Base-by-base conservation (phyloP, 2,113 vertebrate species). In the Paradoxurus hermaphroditus region DNA sequence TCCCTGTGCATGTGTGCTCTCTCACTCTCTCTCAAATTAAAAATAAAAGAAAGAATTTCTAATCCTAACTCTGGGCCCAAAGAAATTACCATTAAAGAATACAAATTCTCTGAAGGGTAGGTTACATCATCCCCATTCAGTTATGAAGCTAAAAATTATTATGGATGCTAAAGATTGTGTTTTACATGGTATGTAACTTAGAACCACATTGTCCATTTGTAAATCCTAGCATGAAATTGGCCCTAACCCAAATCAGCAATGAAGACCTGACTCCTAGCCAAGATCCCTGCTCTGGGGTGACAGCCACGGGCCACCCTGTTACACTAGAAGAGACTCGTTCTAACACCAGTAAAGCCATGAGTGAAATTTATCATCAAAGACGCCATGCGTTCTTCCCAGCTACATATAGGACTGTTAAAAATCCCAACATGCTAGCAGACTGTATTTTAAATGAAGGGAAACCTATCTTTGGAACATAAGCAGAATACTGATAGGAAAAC, bases 221-320 rank as follows among this genome's bases (percentile, higher is more conserved):
- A 97, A 86, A 89, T 29, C 56, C 15, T 41, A 56, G 49, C 59
- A 63, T 75, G 34, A 86, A 78, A 25, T 39, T 96, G 96, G n/a
- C 88, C 46, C 79, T 46, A 39, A 62, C 87, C 83, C 36, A 85
- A 63, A 53, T 46, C 49, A 77, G 59, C 51, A 88, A 49, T n/a
- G 46, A 81, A 73, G 91, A 82, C 29, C 31, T 44, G 15, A 41
- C 14, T 68, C 13, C 34, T 16, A 19, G 21, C 63, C n/a, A 41
- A 41, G 67, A 41, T 34, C 12, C 23, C 36, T 25, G 14, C 23
- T 31, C 4, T 14, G 4, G 29, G 2, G 8, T 41, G 46, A 51
- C 13, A 78, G n/a, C 44, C 10, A 0, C 12, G 41, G 27, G 49
- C 68, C n/a, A 34, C 25, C 31, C 10, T 59, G 7, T 2, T 4